Evolutionary conservation across 2,113 vertebrate species (phyloP).

Genomic region (Carlito syrichta): DNA sequence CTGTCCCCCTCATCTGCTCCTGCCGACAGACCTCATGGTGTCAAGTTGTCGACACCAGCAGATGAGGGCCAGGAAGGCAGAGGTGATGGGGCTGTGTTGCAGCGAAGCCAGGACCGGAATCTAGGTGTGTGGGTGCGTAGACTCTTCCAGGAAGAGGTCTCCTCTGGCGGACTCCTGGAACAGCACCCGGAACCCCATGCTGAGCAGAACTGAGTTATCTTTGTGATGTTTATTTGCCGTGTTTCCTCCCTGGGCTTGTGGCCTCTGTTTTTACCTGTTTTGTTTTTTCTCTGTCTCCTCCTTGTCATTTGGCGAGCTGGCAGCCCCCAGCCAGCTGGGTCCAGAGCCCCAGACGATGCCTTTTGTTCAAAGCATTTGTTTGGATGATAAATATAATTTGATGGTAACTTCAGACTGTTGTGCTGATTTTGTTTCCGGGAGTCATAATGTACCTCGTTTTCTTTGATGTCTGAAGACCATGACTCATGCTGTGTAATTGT

Average conservation of each 20-base stretch:
- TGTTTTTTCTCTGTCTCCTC: background rate
- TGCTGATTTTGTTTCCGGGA: background rate
- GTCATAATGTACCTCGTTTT: background rate
- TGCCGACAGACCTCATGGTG: background rate
- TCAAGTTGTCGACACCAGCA: background rate
- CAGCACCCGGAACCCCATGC: background rate
- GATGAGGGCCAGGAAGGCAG: background rate
- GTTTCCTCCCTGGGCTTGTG: background rate
- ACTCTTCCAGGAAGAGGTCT: background rate
- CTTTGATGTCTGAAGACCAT: background rate
- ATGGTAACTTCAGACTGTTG: slow-evolving; percentile 22
- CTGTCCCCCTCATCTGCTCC: background rate
- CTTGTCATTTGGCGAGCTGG: background rate
- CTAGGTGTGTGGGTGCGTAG: background rate
- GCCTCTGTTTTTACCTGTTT: background rate
- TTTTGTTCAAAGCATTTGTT: slow-evolving; percentile 46
- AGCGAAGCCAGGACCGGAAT: background rate
- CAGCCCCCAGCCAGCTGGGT: background rate
- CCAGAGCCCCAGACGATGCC: background rate
- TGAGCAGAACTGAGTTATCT: background rate
- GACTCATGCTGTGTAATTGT: background rate
- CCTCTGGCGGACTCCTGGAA: background rate
- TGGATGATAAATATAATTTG: slow-evolving; percentile 38
- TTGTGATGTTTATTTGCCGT: background rate
- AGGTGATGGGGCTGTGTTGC: background rate